Conservation (phyloP, 2,888 invertebrate species). For the Cheilosia scutellata region DNA sequence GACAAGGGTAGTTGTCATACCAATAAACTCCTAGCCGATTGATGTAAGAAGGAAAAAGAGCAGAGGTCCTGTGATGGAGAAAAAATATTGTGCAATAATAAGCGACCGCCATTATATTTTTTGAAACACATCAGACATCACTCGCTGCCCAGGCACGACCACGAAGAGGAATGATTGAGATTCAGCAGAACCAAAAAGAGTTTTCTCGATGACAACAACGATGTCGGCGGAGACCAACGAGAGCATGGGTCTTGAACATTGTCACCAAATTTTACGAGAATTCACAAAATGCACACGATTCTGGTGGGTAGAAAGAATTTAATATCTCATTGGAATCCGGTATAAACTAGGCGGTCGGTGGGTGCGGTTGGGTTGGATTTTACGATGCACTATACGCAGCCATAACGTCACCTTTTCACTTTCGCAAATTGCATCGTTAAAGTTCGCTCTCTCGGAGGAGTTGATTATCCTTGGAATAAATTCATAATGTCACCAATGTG, state of each 20-base stretch:
- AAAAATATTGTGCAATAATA: constrained; percentile 61
- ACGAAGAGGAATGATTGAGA: constrained; percentile 24
- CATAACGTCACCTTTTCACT: constrained; percentile 73
- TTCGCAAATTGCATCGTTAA: constrained; percentile 73
- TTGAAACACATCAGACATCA: constrained; percentile 57
- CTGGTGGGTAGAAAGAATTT: constrained; percentile 45
- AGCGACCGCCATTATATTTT: constrained; percentile 57
- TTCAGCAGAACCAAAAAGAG: constrained; percentile 30
- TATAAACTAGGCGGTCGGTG: constrained; percentile 41
- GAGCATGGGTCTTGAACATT: constrained; percentile 25
- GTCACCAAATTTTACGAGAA: constrained; percentile 66
- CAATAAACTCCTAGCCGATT: constrained; percentile 13
- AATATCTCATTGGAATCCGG: constrained; percentile 62
- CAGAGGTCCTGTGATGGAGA: not conserved
- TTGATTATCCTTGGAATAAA: constrained; percentile 54
- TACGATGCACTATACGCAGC: constrained; percentile 72
- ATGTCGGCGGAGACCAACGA: not conserved
- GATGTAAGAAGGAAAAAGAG: not conserved
- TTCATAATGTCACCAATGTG: constrained; percentile 58
- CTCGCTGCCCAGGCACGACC: constrained; percentile 12
- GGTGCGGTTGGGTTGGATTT: constrained; percentile 22
- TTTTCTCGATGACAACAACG: not conserved
- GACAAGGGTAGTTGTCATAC: constrained; percentile 34
- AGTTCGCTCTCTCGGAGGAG: constrained; percentile 36
- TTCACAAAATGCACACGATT: constrained; percentile 45